Conservation (phyloP, 2,888 invertebrate species). For the Cephus pulcher region DNA sequence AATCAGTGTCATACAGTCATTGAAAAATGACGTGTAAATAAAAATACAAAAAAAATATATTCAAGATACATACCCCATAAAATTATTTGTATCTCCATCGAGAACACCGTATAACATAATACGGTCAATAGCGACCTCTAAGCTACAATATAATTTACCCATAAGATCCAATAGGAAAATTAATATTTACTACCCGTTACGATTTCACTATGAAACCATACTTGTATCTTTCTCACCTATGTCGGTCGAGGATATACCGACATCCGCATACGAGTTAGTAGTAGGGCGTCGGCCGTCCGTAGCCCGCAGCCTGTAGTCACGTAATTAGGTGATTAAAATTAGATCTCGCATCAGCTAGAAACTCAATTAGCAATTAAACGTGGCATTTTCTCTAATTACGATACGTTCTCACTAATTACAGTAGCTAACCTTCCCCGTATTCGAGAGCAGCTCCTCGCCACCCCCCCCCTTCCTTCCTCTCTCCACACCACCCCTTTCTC, state of each 20-base stretch:
- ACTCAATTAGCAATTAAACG: slow-evolving; percentile 73
- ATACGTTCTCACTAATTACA: slow-evolving; percentile 70
- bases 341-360: slow-evolving; percentile 71
- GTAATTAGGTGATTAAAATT: slow-evolving; percentile 73
- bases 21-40: not conserved
- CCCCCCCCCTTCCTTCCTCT: too few species aligned
- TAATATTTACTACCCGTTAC: slow-evolving; percentile 40
- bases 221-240: not conserved
- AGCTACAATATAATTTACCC: not conserved
- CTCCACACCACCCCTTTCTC: not conserved
- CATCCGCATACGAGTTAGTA: not conserved
- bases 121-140: not conserved
- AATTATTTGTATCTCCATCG: too few species aligned
- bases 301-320: slow-evolving; percentile 67
- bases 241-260: not conserved
- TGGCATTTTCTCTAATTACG: slow-evolving; percentile 73
- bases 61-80: too few species aligned
- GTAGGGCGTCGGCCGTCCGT: slow-evolving; percentile 53
- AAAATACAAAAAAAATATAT: too few species aligned
- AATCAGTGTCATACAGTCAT: not conserved
- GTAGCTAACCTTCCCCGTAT: slow-evolving; percentile 53
- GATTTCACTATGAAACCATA: slow-evolving; percentile 38
- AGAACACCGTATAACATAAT: not conserved
- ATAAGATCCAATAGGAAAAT: not conserved
- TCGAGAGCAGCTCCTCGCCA: not conserved